Evolutionary conservation across 2,797 vertebrate genomes (phyloP), one percentile per base, ranked within the genome.

Genomic region (Champsocephalus gunnari): DNA sequence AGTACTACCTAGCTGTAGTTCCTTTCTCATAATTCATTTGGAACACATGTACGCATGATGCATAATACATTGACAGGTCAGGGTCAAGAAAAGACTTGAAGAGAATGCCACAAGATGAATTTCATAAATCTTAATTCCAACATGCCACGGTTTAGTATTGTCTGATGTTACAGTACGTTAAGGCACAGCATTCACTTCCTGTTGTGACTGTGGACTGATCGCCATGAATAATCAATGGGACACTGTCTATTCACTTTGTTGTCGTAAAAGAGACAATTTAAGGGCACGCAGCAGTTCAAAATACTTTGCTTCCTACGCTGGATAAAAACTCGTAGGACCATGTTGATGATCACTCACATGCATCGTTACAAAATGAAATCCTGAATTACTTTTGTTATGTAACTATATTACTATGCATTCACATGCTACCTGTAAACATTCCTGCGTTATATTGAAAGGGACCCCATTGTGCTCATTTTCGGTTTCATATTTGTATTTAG

Each of bases 181-280:
- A 79, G 49, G 14, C 57, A 43, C 19, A 71, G 32, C 34, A 65
- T 57, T 83, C 69, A 55, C 32, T 58, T 80, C 8, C 21, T 71
- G 12, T 56, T 50, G 65, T 44, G 56, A 71, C 69, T 59, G 47
- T 55, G 49, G 2, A 57, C 47, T 61, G 71, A 79, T 84, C 48
- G 69, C 13, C 57, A 79, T 81, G 53, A 80, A 84, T 81, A 79
- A 82, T 70, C 45, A 77, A 51, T 82, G n/a, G 8, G 47, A 49
- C 43, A 47, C 58, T 65, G 71, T 75, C 59, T 85, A 24, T 56
- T 71, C 43, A 49, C 28, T 66, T 73, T 60, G 63, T 75, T 79
- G 65, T 76, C 17, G 62, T 48, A 19, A 68, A 75, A 45, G 10
- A 68, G 41, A 66, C 72, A 54, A 60, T 68, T 21, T 58, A 45